phyloP scores from a whole-genome alignment of 1,140 invertebrate species.

The Armadillidium nasatum region DNA sequence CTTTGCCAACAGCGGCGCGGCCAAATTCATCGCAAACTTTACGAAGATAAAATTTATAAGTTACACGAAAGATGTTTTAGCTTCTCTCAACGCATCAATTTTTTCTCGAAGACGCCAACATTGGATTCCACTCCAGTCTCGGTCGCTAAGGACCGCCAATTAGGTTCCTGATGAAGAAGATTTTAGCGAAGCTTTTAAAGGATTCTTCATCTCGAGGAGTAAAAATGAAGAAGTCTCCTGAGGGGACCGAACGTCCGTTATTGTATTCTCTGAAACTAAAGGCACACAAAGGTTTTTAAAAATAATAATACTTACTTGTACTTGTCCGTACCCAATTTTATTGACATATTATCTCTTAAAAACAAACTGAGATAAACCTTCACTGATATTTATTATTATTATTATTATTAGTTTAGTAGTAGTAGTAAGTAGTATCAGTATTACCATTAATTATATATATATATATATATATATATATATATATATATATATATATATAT shows the following conservation, averaged over 20 bases:
- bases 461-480: constrained; percentile 20
- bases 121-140: background rate
- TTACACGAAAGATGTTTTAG: constrained; percentile 13
- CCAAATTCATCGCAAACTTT: background rate
- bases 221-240: background rate
- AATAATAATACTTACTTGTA: no score
- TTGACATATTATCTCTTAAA: no score
- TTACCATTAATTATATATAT: constrained; percentile 10
- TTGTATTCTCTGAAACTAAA: no score
- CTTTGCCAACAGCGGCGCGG: background rate
- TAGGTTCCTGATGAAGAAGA: constrained; percentile 6
- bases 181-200: background rate
- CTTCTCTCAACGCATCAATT: background rate
- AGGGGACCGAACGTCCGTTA: background rate
- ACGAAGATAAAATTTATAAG: constrained; percentile 1
- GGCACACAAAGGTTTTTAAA: no score
- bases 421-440: no score
- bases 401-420: no score
- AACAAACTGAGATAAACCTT: no score
- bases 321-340: no score
- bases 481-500: constrained; percentile 18
- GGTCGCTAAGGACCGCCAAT: constrained; percentile 4
- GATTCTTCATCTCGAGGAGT: background rate
- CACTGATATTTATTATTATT: no score
- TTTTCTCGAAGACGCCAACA: background rate